Evolutionary conservation across 2,888 invertebrate species (phyloP), one percentile per base, ranked within the genome.

Genomic region (Acheta domesticus): DNA sequence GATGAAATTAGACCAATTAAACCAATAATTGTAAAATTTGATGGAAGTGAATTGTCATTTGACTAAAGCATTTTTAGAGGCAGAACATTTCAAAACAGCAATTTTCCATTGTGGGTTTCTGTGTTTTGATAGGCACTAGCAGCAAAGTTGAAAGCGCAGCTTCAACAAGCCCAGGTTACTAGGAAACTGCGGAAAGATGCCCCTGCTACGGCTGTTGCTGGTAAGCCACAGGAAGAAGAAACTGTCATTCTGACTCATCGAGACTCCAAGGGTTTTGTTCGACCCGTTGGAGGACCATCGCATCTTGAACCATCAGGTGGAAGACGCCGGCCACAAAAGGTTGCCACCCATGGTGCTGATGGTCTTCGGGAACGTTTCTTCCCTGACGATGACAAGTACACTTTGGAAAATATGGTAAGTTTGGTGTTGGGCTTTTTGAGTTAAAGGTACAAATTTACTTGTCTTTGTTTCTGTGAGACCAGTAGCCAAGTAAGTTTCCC

Each of bases 331-430:
- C 88, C 87, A 80, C 89, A 91, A 81, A 91, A 90, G 85, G 87
- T 90, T 50, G 92, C 93, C 83, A 96, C 96, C 5, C 94, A 97
- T 84, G 86, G 87, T 79, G 86, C 85, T 77, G 90, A 91, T 81
- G 93, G 93, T 12, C 90, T 95, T 85, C 90, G 96, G 82, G 89
- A 92, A 8, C 91, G 94, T 80, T 96, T 96, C 87, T 97, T 95
- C 88, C 92, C 93, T 5, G 95, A 97, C 88, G 97, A 97, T 88
- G 96, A 96, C 86, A 93, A 93, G 85, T 93, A 94, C 86, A 92
- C 94, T 79, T 90, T 98, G 73, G 91, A 94, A 85, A 91, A 95
- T 86, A 93, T 98, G 93, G 94, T 92, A 86, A 87, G 86, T 85
- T 49, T 21, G 78, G 77, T 50, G 14, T 16, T n/a, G 12, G 16